Evolutionary conservation across 2,113 vertebrate genomes (phyloP).

Genomic region (Aleadryas rufinucha): DNA sequence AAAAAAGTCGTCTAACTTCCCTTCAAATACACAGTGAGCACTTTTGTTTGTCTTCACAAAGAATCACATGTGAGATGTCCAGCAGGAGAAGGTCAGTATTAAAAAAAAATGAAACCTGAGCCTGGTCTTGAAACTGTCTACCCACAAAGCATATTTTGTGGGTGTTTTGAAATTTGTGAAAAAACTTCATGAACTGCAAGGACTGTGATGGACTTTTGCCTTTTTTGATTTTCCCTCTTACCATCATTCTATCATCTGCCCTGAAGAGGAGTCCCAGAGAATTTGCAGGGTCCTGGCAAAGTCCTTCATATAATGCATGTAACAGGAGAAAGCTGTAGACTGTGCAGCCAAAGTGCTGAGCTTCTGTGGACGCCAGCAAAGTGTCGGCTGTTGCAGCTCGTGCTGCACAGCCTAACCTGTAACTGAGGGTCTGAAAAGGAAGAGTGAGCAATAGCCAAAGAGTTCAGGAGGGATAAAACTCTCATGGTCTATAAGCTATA

Average conservation of each 20-base stretch:
- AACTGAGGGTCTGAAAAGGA: not conserved
- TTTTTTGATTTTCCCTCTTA: not conserved
- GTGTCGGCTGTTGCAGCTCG: fast-evolving
- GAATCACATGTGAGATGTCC: not conserved
- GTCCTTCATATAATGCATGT: fast-evolving
- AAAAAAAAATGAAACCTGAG: not conserved
- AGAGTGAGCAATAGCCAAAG: not conserved
- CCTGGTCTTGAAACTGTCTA: not conserved
- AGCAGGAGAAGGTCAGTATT: not conserved
- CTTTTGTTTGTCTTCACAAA: not conserved
- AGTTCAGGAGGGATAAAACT: not conserved
- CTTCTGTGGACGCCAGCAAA: not conserved
- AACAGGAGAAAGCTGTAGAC: not conserved
- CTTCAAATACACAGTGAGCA: not conserved
- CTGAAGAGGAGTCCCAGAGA: not conserved
- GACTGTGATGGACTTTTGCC: not conserved
- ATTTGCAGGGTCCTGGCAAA: not conserved
- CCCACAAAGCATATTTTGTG: not conserved
- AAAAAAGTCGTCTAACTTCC: not conserved
- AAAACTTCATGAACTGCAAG: not conserved
- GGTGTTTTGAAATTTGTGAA: not conserved
- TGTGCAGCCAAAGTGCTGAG: not conserved
- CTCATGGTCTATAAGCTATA: not conserved
- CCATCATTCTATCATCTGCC: not conserved
- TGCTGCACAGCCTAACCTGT: too few species aligned